A percentile compares a stretch with the other conserved stretches of the same genome.
Evolutionary conservation across 1,140 invertebrate species (phyloP).

Genomic region (Lerema accius): DNA sequence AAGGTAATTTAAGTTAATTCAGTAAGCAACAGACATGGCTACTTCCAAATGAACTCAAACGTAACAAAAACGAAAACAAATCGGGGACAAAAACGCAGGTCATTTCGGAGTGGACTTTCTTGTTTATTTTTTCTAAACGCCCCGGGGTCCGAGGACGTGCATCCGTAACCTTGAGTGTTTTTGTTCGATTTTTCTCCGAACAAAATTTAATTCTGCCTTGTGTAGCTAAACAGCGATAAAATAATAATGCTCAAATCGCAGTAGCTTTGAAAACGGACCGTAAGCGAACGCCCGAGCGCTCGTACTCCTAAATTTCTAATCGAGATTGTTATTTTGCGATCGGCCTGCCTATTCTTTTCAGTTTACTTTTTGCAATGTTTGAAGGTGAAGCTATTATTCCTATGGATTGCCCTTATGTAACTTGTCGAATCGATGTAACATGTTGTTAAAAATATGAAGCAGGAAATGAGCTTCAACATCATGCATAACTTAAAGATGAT

Average conservation of each 20-base stretch:
- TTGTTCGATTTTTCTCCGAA: constrained; percentile 58
- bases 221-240: constrained; percentile 70
- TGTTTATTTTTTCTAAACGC: constrained; percentile 78
- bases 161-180: constrained; percentile 70
- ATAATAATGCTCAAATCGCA: constrained; percentile 64
- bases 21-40: constrained; percentile 79
- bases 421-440: constrained; percentile 9
- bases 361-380: constrained; percentile 61
- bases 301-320: constrained; percentile 74
- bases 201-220: constrained; percentile 65
- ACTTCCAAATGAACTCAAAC: constrained; percentile 81
- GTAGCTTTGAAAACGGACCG: constrained; percentile 57
- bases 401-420: constrained; percentile 35
- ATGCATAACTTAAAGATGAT: no score
- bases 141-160: constrained; percentile 66
- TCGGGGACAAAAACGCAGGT: constrained; percentile 80
- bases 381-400: constrained; percentile 59
- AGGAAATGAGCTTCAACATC: no score
- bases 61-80: constrained; percentile 82
- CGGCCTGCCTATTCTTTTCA: constrained; percentile 53
- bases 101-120: constrained; percentile 74
- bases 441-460: no score
- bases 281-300: constrained; percentile 57
- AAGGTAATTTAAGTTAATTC: constrained; percentile 80
- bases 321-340: constrained; percentile 65